These are phyloP conservation scores for Ooceraea biroi DNA, from an alignment of 1,140 invertebrate species.

Conservation along the genomic window DNA sequence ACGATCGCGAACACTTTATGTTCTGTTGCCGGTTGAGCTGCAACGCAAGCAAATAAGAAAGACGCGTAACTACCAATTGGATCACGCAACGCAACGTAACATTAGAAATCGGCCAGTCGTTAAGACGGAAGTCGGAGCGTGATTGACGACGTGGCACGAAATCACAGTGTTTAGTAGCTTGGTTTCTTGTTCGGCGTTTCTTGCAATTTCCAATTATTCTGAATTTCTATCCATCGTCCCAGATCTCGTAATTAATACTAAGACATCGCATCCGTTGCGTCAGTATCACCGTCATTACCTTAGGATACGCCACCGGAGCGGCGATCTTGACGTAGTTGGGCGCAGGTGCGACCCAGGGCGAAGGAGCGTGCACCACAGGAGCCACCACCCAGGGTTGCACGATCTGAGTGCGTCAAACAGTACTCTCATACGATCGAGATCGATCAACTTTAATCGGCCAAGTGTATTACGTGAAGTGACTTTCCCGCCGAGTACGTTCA, in stretches of 20 bases:
- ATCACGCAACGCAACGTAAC: constrained; percentile 44
- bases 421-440: constrained; percentile 30
- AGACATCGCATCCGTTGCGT: too few relatives aligned
- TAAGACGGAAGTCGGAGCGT: constrained; percentile 10
- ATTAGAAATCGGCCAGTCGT: constrained; percentile 49
- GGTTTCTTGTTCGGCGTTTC: constrained; percentile 8
- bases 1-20: background rate
- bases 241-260: background rate
- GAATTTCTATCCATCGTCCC: background rate
- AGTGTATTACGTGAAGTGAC: constrained; percentile 33
- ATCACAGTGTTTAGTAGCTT: background rate
- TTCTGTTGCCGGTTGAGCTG: constrained; percentile 1
- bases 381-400: constrained; percentile 20
- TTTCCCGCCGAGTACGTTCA: constrained; percentile 49
- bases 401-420: constrained; percentile 51
- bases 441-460: background rate
- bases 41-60: constrained; percentile 14
- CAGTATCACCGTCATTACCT: constrained; percentile 19
- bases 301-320: constrained; percentile 38
- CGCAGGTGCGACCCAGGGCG: constrained; percentile 29
- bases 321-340: constrained; percentile 47
- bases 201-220: constrained; percentile 14
- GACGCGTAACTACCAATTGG: constrained; percentile 21
- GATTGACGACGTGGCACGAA: constrained; percentile 19
- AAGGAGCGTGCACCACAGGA: constrained; percentile 46